Base-by-base conservation (phyloP, 2,888 invertebrate species). In the Desoria tigrina region DNA sequence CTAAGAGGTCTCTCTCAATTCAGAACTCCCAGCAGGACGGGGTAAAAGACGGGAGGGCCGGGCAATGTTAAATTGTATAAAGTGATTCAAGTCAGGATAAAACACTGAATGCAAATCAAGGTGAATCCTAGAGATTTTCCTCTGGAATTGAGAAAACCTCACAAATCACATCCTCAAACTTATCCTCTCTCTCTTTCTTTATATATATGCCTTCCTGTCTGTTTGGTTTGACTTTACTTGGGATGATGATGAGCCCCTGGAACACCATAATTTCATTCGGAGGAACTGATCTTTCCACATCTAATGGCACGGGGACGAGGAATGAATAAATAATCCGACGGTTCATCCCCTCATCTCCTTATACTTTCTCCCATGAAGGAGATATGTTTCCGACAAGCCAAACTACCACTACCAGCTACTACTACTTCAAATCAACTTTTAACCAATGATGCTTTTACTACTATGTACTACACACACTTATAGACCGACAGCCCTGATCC, bases 251-350 rank as follows among this genome's bases (percentile, higher is more conserved):
- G 57, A 57, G 57, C 39, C 28, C 23, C 39, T 42, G 23, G 39
- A 39, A 57, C n/a, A 42, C 57, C 57, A 57, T 57, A 57, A 57
- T 57, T 57, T 57, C 57, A 57, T 57, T 57, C 57, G 3, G 57
- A 57, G 57, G n/a, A 57, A 57, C 42, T 32, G 39, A 57, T 66
- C 54, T 54, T 42, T 42, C 28, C 27, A 57, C 57, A 56, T 67
- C 64, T 70, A 70, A 70, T 70, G 67, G 70, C 61, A 67, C 53
- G 51, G 61, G 63, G 50, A 70, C 70, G 70, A 70, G 70, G 65
- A 60, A 65, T 68, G 70, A 70, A 70, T 70, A 65, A 64, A 68
- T 70, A 70, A 70, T 70, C 51, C 28, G 28, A 7, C 4, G 4
- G 32, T 27, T 54, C 32, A 54, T 32, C 37, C 37, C 11, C 7